Percentiles rank a stretch among this genome's conserved stretches.
These are phyloP conservation scores for Xyrauchen texanus DNA, from an alignment of 2,113 vertebrate genomes.

Conservation along the genomic window DNA sequence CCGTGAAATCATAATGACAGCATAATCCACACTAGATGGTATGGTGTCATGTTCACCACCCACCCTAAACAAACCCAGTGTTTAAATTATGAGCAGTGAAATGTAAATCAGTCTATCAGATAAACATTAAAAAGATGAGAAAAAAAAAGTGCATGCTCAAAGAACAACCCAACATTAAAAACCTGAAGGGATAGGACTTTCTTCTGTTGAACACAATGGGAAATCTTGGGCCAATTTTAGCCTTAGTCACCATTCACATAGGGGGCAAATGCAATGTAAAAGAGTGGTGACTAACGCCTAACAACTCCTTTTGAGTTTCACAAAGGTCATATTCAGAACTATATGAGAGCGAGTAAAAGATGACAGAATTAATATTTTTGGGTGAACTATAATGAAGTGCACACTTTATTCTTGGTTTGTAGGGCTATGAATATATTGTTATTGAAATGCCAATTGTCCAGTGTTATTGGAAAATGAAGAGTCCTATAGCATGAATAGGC, in stretches of 20 bases:
- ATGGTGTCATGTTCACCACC: conserved; percentile 24
- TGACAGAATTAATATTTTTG: no score
- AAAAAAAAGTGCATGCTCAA: background rate
- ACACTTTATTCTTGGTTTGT: background rate
- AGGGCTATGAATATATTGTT: conserved; percentile 8
- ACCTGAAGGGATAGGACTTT: no score
- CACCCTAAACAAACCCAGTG: conserved; percentile 24
- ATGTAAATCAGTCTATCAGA: conserved; percentile 4
- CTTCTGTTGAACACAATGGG: no score
- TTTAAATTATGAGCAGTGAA: conserved; percentile 4
- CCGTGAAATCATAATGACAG: conserved; percentile 19
- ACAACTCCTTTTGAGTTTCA: no score
- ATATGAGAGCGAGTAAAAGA: no score
- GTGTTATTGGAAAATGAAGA: background rate
- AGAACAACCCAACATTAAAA: background rate
- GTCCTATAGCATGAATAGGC: background rate
- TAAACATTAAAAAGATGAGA: conserved; percentile 1
- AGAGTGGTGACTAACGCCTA: no score
- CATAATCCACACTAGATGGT: conserved; percentile 21
- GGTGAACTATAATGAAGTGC: background rate
- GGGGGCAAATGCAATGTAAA: no score
- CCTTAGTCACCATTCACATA: no score
- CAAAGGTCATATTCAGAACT: no score
- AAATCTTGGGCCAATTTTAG: no score
- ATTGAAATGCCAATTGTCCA: background rate